Conservation (phyloP, 2,113 vertebrate species). For the Gasterosteus aculeatus region DNA sequence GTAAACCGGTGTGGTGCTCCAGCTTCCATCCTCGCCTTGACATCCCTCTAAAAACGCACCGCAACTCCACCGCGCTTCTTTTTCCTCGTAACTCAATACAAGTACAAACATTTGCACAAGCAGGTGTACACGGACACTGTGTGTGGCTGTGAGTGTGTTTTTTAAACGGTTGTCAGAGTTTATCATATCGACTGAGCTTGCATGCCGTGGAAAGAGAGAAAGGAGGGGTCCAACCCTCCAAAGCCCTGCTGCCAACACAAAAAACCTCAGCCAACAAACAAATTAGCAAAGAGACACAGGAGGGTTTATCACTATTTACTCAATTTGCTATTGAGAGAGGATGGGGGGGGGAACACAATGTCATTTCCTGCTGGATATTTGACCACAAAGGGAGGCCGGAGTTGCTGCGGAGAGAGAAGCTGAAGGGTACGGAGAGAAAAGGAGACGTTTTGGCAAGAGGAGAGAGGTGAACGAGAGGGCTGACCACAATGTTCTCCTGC, state of each 20-base stretch:
- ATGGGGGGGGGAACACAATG: slow-evolving; percentile 36
- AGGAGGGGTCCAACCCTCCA: slow-evolving; percentile 23
- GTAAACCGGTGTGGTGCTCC: slow-evolving; percentile 38
- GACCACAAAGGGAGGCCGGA: slow-evolving; percentile 58
- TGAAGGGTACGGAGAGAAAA: slow-evolving; percentile 28
- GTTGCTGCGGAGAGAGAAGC: slow-evolving; percentile 51
- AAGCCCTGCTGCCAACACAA: slow-evolving; percentile 33
- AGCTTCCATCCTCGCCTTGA: slow-evolving; percentile 64
- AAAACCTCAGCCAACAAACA: slow-evolving; percentile 52
- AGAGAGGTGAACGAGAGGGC: slow-evolving; percentile 57
- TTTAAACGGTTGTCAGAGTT: slow-evolving; percentile 50
- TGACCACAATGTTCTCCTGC: slow-evolving; percentile 49
- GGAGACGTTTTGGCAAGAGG: slow-evolving; percentile 51
- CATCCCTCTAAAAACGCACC: slow-evolving; percentile 58
- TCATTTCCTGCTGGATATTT: slow-evolving; percentile 48
- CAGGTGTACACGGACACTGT: slow-evolving; percentile 47
- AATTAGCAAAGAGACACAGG: slow-evolving; percentile 52
- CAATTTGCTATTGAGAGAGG: slow-evolving; percentile 49
- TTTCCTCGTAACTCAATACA: slow-evolving; percentile 45
- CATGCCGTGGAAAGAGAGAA: slow-evolving; percentile 43
- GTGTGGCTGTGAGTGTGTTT: slow-evolving; percentile 33
- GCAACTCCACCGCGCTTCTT: slow-evolving; percentile 36
- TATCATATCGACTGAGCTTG: slow-evolving; percentile 47
- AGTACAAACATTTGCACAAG: slow-evolving; percentile 43
- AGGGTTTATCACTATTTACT: slow-evolving; percentile 64